Base-by-base conservation (phyloP, 2,113 vertebrate species). In the Ceyx melanurus region DNA sequence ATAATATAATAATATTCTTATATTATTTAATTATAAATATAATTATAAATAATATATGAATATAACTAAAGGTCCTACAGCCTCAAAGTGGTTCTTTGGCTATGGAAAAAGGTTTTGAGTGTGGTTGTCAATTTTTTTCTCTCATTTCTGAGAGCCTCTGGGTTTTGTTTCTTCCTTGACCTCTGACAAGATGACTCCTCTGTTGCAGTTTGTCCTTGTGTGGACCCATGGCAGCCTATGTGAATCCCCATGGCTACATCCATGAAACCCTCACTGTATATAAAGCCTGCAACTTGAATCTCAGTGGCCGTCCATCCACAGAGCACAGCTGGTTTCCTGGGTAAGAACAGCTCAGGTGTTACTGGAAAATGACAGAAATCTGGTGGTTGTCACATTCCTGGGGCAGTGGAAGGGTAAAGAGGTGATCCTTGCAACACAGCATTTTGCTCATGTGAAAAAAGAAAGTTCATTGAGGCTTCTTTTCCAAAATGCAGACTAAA, bases 301-400 rank as follows among this genome's bases (percentile, higher is more conserved):
- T 99, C 95, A 97, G 94, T 26, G 98, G 99, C 26, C 95, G 98
- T n/a, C 98, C 99, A 28, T 99, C 99, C 7, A 99, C 99, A 6
- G 97, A 99, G 77, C 99, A 99, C 97, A 99, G 99, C 98, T 99
- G 99, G 99, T 99, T 99, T 97, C 99, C 99, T 37, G 99, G 99
- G 99, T 99, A 98, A 99, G 75, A 33, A 9, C 29, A 25, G 28
- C 19, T 66, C 11, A 29, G 8, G 8, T 23, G 8, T 21, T 2
- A 4, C 3, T 13, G 28, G 4, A 21, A 78, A 74, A 25, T 21
- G 1, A 15, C 33, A 86, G 45, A 51, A 64, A 45, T 4, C 43
- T 14, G 13, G 4, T 62, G 72, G 42, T 35, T 26, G 54, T 8
- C 46, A 7, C 6, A 1, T 16, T 82, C 66, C 15, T 54, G 42